phyloP scores from a whole-genome alignment of 2,113 vertebrate genomes.

The Agapornis roseicollis region DNA sequence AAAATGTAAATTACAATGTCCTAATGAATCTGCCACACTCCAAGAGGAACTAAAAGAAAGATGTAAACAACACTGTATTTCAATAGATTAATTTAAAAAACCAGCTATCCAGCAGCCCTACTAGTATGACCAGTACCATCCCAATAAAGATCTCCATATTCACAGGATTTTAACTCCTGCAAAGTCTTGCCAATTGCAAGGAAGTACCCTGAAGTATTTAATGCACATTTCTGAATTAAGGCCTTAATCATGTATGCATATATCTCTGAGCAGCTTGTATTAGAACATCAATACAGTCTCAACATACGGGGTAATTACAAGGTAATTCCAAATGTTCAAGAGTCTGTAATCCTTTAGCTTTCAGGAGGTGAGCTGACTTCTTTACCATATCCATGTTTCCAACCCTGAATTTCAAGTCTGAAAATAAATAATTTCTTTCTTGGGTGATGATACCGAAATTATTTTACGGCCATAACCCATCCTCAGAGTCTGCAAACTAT shows the following conservation, averaged over 20 bases:
- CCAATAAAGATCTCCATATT: neutral
- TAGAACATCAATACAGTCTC: conserved; percentile 41
- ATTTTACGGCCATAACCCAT: neutral
- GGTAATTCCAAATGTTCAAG: conserved; percentile 42
- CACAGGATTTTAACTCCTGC: neutral
- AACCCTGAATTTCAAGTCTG: neutral
- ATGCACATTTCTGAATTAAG: neutral
- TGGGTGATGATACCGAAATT: neutral
- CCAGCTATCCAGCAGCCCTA: neutral
- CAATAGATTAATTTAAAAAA: neutral
- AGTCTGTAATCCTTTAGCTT: neutral
- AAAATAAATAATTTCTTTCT: neutral
- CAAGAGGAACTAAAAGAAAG: conserved; percentile 31
- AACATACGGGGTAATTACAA: conserved; percentile 13
- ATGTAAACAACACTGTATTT: neutral
- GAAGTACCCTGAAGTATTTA: neutral
- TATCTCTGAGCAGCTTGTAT: neutral
- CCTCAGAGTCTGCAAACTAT: neutral
- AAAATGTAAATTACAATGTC: conserved; percentile 50
- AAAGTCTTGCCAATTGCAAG: neutral
- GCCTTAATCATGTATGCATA: neutral
- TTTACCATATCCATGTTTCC: neutral
- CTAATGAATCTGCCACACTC: conserved; percentile 41
- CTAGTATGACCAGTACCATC: neutral
- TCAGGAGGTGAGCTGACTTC: neutral